Evolutionary conservation across 2,113 vertebrate species (phyloP).

Genomic region (Xiphorhynchus elegans): DNA sequence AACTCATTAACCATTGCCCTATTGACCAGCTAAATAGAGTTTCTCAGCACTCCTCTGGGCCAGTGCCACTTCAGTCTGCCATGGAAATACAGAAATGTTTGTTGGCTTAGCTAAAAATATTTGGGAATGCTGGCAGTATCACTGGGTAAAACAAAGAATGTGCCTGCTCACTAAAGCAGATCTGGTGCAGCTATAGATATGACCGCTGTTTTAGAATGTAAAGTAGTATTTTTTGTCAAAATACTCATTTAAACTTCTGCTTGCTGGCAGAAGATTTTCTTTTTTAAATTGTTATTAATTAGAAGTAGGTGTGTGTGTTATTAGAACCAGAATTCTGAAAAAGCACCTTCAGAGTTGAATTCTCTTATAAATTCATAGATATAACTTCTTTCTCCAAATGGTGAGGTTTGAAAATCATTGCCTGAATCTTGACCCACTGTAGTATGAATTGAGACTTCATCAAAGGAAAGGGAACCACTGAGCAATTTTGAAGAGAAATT

Average conservation of each 20-base stretch:
- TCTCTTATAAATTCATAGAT: not conserved
- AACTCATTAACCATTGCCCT: not conserved
- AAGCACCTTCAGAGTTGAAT: not conserved
- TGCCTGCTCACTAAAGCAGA: not conserved
- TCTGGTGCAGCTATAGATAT: not conserved
- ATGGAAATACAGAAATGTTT: not conserved
- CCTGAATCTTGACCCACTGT: not conserved
- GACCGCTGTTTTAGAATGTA: not conserved
- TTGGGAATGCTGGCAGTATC: not conserved
- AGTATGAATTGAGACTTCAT: not conserved
- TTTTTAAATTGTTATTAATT: not conserved
- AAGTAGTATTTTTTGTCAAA: not conserved
- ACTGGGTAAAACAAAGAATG: accelerated
- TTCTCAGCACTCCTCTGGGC: not conserved
- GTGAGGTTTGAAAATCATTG: not conserved
- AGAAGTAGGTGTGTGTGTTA: not conserved
- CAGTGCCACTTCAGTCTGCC: not conserved
- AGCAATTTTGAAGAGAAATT: not conserved
- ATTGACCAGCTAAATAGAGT: not conserved
- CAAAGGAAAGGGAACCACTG: not conserved
- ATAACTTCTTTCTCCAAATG: not conserved
- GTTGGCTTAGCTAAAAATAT: not conserved
- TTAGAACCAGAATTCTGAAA: not conserved
- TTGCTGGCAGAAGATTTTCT: not conserved
- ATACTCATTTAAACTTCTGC: not conserved